phyloP scores from a whole-genome alignment of 2,797 vertebrate species.

The Tenualosa ilisha region DNA sequence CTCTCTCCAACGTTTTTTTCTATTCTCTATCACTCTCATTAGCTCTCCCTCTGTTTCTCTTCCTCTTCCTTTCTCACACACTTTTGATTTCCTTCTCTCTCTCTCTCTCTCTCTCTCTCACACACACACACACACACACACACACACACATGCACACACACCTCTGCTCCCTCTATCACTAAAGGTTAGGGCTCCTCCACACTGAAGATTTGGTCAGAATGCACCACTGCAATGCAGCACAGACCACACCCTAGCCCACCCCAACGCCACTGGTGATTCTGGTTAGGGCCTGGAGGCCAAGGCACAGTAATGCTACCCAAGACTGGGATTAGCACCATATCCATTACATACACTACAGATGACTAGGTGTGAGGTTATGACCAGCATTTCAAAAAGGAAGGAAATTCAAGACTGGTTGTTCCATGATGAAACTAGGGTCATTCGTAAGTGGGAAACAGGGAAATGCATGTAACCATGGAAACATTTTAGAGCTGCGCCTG shows the following conservation, averaged over 20 bases:
- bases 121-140: background rate
- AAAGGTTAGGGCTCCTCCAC: background rate
- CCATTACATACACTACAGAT: background rate
- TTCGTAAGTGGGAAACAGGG: background rate
- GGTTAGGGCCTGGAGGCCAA: background rate
- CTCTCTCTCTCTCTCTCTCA: background rate
- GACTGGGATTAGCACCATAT: background rate
- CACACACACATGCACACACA: background rate
- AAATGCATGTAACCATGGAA: background rate
- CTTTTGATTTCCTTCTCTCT: too few species aligned
- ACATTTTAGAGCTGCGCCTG: background rate
- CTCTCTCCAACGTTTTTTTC: background rate
- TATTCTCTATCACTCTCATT: background rate
- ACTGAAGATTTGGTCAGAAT: background rate
- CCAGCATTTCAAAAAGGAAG: background rate
- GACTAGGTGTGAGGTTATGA: background rate
- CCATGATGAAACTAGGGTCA: background rate
- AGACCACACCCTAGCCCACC: background rate
- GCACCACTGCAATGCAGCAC: constrained; percentile 8
- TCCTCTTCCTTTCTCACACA: too few species aligned
- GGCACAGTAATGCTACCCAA: background rate
- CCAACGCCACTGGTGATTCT: background rate
- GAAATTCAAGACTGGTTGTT: background rate
- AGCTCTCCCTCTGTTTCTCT: background rate
- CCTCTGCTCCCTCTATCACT: background rate